Percentiles rank a stretch among this genome's conserved stretches.
phyloP scores from a whole-genome alignment of 1,140 invertebrate genomes.

The Bombyx mori region DNA sequence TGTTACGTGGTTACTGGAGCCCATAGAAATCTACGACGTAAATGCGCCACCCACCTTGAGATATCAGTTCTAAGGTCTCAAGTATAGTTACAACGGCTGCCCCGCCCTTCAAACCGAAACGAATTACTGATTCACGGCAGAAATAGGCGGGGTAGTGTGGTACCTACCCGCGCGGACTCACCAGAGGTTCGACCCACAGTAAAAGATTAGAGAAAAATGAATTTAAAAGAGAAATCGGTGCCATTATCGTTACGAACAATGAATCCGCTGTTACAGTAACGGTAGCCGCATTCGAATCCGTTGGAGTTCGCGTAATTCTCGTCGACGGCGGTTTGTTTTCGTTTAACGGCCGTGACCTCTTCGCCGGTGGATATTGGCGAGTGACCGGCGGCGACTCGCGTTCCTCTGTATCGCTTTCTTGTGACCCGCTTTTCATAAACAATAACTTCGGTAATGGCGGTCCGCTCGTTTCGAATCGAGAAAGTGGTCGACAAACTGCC shows the following conservation, averaged over 20 bases:
- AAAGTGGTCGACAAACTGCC: conserved; percentile 50
- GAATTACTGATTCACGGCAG: too few species aligned
- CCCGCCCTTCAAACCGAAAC: too few species aligned
- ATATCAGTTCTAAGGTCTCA: too few species aligned
- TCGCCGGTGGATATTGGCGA: conserved; percentile 48
- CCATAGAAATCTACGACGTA: too few species aligned
- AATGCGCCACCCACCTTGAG: too few species aligned
- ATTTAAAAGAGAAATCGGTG: conserved; percentile 33
- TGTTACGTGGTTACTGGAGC: too few species aligned
- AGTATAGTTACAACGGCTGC: too few species aligned
- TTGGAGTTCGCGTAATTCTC: conserved; percentile 13
- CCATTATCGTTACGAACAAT: conserved; percentile 29
- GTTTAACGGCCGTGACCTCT: conserved; percentile 59
- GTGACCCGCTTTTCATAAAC: conserved; percentile 68
- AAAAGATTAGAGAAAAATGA: conserved; percentile 16
- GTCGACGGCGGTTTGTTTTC: conserved; percentile 24
- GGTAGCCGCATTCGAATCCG: conserved; percentile 9
- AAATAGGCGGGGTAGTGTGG: too few species aligned
- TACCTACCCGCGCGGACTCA: too few species aligned
- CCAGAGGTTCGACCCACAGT: not conserved
- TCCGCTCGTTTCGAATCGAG: conserved; percentile 41
- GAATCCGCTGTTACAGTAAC: conserved; percentile 30
- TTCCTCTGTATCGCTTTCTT: conserved; percentile 57
- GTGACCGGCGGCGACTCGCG: conserved; percentile 32
- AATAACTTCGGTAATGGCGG: conserved; percentile 48